phyloP scores from a whole-genome alignment of 2,113 vertebrate species.

The Anhinga anhinga region DNA sequence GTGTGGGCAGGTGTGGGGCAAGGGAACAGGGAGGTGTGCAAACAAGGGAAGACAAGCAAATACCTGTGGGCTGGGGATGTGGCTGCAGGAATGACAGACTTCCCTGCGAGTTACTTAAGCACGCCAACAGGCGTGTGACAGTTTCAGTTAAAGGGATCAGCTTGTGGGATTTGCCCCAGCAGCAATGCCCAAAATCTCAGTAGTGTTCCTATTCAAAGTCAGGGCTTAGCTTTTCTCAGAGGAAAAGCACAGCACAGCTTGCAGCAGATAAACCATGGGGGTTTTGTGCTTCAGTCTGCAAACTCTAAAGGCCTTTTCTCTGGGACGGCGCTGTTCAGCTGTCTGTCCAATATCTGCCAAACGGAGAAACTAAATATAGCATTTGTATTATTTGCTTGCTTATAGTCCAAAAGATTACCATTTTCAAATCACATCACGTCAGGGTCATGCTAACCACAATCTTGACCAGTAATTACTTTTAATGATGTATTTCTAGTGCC shows the following conservation, averaged over 20 bases:
- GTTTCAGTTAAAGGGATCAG: not conserved
- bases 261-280: not conserved
- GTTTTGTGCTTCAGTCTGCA: not conserved
- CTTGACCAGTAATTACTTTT: not conserved
- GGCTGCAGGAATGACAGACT: not conserved
- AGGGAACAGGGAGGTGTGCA: not conserved
- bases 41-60: not conserved
- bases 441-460: not conserved
- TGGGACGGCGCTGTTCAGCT: not conserved
- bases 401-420: not conserved
- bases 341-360: not conserved
- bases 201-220: not conserved
- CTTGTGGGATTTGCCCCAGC: not conserved
- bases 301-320: not conserved
- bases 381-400: not conserved
- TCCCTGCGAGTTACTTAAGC: not conserved
- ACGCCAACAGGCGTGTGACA: not conserved
- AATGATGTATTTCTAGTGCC: not conserved
- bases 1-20: rapidly evolving
- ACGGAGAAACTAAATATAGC: not conserved
- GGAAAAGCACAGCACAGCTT: not conserved
- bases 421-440: not conserved
- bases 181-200: not conserved
- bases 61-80: not conserved
- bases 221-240: not conserved